Base-by-base conservation (phyloP, 2,888 invertebrate species). In the Coleophora flavipennella region DNA sequence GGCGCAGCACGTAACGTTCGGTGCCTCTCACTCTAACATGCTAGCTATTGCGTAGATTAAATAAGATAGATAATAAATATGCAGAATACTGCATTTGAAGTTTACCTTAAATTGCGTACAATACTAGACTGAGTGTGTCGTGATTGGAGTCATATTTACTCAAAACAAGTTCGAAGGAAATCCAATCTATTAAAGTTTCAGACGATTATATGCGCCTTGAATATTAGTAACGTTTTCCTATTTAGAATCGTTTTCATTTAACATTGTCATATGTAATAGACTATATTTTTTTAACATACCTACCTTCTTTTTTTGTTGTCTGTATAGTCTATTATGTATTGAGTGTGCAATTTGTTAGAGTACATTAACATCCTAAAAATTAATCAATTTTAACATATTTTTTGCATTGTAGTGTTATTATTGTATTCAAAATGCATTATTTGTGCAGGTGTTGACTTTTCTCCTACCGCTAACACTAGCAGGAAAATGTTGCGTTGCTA, bases 401-500 rank as follows among this genome's bases (percentile, higher is more conserved):
- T 77, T 74, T 78, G 81, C 83, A 81, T 80, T 72, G 80, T 83
- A 81, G 81, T 80, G 73, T 77, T 80, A 62, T n/a, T 61, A 62
- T 67, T 74, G 70, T 80, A 74, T 74, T 69, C 67, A 78, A 76
- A 65, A 67, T 71, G 83, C 83, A 81, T 84, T 81, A 65, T 81
- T 80, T 83, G 83, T 83, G 77, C 80, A 83, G 80, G 80, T 83
- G 73, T 83, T 81, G 73, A 76, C 67, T 78, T 78, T 81, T 79
- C 77, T 75, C 71, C 81, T 76, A 75, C 73, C 74, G 79, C 80
- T 83, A 83, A 84, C 83, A 75, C 69, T 76, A 78, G 84, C 83
- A 83, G 78, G 79, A 81, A 84, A 83, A 83, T 83, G 83, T 83
- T 84, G 83, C 83, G 75, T 79, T 76, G 76, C 74, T 78, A 72